Evolutionary conservation across 2,797 vertebrate species (phyloP), one percentile per base, ranked within the genome.

Genomic region (Diceros bicornis): DNA sequence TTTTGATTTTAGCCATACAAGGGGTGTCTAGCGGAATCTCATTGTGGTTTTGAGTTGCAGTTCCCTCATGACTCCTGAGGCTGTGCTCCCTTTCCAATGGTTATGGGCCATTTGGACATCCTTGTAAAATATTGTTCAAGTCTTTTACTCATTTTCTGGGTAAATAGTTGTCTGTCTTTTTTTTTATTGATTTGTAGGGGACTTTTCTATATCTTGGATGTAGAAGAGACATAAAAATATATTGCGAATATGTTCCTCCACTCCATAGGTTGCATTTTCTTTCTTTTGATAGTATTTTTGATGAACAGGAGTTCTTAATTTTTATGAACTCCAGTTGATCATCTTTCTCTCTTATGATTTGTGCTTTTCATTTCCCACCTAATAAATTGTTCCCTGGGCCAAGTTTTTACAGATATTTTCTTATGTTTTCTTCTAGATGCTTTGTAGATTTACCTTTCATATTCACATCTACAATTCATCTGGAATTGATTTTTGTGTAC

Each of bases 311-410:
- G 8, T 66, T 85, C 81, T 89, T 77, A 82, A 62, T 75, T 96
- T 95, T 89, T 90, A n/a, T 95, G 83, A 75, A 95, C 59, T 94
- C n/a, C 9, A 25, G 21, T 52, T 59, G 78, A 77, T 96, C 52
- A 18, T 72, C 68, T 59, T 34, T 44, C 16, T 23, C 32, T 18
- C 85, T 95, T 78, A 62, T 52, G 13, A 62, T 25, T 41, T 78
- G 32, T 29, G 64, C 52, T 69, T 87, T 87, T 93, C 20, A 21
- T 34, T 91, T 93, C 66, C 37, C 21, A 55, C 44, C 55, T 86
- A 57, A 75, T 57, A 74, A 93, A 44, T 62, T 13, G 6, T 68
- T 37, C 34, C 37, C 52, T 71, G 5, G 41, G 50, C 23, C 32
- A 69, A 79, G 2, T 20, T 88, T 27, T 32, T 16, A 9, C 14